Conservation (phyloP, 2,888 invertebrate genomes). For the Idaea dimidiata region DNA sequence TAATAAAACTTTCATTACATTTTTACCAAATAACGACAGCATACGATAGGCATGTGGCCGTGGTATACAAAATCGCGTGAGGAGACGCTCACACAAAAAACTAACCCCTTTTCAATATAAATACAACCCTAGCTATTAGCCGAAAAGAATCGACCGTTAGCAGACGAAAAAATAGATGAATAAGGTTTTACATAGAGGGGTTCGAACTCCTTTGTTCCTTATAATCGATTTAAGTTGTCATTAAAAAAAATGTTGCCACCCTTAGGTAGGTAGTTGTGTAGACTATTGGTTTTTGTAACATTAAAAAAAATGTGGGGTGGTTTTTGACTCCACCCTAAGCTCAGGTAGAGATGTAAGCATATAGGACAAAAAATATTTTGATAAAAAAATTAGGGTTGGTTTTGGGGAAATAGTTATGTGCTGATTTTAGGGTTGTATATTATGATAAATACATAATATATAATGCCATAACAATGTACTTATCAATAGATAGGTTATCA, state of each 20-base stretch:
- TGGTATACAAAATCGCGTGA: conserved; percentile 64
- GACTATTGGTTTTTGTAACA: conserved; percentile 63
- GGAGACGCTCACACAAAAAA: conserved; percentile 61
- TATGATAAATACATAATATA: background rate
- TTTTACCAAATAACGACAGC: background rate
- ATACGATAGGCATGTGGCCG: conserved; percentile 10
- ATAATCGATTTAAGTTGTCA: conserved; percentile 59
- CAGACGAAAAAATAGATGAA: conserved; percentile 71
- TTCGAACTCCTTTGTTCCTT: conserved; percentile 55
- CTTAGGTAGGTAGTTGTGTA: conserved; percentile 34
- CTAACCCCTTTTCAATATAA: conserved; percentile 50
- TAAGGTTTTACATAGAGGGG: conserved; percentile 70
- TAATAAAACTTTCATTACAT: background rate
- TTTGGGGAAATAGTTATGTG: conserved; percentile 12
- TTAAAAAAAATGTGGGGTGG: conserved; percentile 70
- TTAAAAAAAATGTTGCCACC: conserved; percentile 71
- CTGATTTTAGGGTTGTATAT: background rate
- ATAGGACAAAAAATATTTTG: conserved; percentile 39
- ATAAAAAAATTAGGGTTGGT: conserved; percentile 27
- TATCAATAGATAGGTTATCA: too few species aligned
- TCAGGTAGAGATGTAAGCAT: conserved; percentile 63
- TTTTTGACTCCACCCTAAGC: conserved; percentile 54
- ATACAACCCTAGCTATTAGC: conserved; percentile 65
- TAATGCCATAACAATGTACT: too few species aligned
- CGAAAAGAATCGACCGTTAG: conserved; percentile 76